phyloP scores from a whole-genome alignment of 2,113 vertebrate species.

The Lynx canadensis region DNA sequence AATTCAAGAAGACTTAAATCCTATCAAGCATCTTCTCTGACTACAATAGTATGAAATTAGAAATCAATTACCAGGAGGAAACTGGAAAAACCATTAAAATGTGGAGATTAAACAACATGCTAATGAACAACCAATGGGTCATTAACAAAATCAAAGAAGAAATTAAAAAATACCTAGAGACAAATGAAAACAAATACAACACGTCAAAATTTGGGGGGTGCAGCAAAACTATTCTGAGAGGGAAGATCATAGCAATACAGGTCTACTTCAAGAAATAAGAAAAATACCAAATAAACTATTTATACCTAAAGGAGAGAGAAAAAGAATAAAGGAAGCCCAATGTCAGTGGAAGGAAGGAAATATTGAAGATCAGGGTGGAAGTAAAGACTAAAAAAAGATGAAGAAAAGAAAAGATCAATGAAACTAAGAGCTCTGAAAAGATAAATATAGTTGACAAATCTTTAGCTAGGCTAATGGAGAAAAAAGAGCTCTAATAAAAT shows the following conservation, averaged over 20 bases:
- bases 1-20: neutral
- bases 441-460: neutral
- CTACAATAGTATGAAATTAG: neutral
- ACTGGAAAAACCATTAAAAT: neutral
- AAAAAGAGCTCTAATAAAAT: neutral
- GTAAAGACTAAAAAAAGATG: neutral
- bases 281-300: neutral
- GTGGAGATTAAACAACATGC: neutral
- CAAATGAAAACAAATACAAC: neutral
- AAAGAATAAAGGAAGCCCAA: neutral
- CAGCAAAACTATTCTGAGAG: neutral
- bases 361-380: neutral
- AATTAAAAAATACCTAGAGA: neutral
- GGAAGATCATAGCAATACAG: neutral
- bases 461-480: neutral
- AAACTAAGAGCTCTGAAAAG: neutral
- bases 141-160: neutral
- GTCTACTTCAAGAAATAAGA: neutral
- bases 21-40: neutral
- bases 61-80: neutral
- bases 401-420: neutral
- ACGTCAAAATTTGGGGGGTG: neutral
- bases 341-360: neutral
- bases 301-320: neutral
- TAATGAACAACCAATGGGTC: neutral